Evolutionary conservation across 2,797 vertebrate genomes (phyloP), one percentile per base, ranked within the genome.

Genomic region (Sebastes itinus): DNA sequence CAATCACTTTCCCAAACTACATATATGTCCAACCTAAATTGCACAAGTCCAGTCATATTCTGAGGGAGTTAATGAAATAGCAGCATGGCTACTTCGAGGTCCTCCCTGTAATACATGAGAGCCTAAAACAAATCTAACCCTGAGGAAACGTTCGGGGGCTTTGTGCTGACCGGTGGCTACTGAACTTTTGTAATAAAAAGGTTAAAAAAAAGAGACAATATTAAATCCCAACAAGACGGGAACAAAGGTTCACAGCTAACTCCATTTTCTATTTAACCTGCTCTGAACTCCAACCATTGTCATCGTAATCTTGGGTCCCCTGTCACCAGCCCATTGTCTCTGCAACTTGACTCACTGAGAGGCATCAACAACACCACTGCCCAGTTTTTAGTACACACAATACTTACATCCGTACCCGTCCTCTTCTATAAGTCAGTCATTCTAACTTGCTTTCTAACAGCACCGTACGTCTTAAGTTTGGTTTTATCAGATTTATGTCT

Each of bases 111-210:
- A 30, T 22, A 33, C 25, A 11, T 14, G 3, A 52, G 32, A 58
- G 22, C 67, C 12, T 27, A 10, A 56, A 54, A 54, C 32, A 25
- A 56, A 55, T 3, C 30, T 54, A 20, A 56, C 49, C 33, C 69
- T 12, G 35, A 62, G 56, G 28, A 66, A 61, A 61, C 30, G 38
- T 69, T 77, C 4, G 10, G 20, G 54, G 7, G 32, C 59, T 72
- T 54, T 42, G 18, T 56, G 46, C n/a, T 52, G 68, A 28, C 22
- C 8, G 1, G 6, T 66, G 22, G 54, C 55, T 33, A 35, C 42
- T 78, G 42, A 84, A 69, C 27, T 25, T 66, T 55, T 81, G 32
- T 32, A 74, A 81, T 66, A 59, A 66, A 27, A 4, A 25, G 63
- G 65, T 54, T 32, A 32, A n/a, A 66, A 55, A 55, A 69, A 58